Percentiles rank a stretch among this genome's conserved stretches.
These are phyloP conservation scores for Diplolepis rosae DNA, from an alignment of 2,888 invertebrate species.

Conservation along the genomic window DNA sequence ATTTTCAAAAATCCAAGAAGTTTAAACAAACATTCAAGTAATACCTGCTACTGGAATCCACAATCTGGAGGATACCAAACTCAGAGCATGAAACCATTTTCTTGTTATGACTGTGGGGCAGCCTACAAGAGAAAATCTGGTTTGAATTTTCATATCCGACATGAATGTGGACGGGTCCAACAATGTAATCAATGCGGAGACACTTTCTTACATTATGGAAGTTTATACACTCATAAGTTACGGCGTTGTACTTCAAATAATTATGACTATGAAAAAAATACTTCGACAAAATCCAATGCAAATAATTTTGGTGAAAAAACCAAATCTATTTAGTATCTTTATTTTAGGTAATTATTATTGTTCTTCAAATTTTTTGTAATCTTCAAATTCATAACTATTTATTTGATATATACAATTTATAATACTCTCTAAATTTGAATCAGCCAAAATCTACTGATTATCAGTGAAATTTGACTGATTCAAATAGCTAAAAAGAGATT, in stretches of 20 bases:
- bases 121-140: constrained; percentile 57
- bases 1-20: constrained; percentile 49
- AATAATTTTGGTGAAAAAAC: not conserved
- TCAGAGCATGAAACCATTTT: constrained; percentile 50
- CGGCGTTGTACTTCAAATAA: constrained; percentile 37
- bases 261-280: constrained; percentile 2
- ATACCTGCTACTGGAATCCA: constrained; percentile 58
- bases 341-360: no score
- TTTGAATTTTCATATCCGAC: constrained; percentile 60
- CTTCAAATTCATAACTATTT: no score
- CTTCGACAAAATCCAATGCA: not conserved
- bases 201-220: constrained; percentile 56
- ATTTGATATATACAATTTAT: no score
- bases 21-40: constrained; percentile 51
- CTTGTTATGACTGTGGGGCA: constrained; percentile 58
- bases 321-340: no score
- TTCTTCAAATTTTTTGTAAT: no score
- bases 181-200: constrained; percentile 55
- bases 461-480: no score
- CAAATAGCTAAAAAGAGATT: no score
- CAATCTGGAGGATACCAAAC: constrained; percentile 50
- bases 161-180: constrained; percentile 61
- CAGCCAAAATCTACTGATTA: no score
- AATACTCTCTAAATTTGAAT: no score
- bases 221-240: constrained; percentile 51